These are phyloP conservation scores for Thalassarche chlororhynchos DNA, from an alignment of 2,113 vertebrate genomes.

Conservation along the genomic window DNA sequence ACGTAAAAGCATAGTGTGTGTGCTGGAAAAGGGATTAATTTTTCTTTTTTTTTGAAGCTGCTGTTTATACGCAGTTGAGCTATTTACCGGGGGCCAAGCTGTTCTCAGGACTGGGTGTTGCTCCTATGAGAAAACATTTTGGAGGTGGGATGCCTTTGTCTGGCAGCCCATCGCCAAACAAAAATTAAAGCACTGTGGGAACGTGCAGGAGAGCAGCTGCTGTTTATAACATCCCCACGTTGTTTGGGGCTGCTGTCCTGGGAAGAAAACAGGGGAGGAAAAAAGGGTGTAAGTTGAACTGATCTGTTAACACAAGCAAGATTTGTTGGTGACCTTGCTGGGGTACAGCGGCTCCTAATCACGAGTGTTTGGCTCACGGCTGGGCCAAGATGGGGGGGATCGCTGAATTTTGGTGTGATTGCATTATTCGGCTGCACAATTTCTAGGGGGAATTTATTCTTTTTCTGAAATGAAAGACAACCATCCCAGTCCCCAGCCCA, in stretches of 20 bases:
- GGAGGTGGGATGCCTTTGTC: background rate
- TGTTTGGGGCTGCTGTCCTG: slow-evolving; percentile 38
- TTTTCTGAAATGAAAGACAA: background rate
- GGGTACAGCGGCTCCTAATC: background rate
- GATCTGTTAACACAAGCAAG: background rate
- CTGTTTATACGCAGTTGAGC: background rate
- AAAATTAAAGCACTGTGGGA: background rate
- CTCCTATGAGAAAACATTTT: background rate
- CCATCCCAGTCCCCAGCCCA: background rate
- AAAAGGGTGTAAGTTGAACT: background rate
- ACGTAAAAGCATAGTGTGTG: background rate
- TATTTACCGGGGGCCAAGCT: background rate
- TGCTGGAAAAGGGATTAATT: background rate
- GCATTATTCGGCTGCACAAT: fast-evolving
- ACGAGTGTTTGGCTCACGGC: background rate
- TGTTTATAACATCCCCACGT: background rate
- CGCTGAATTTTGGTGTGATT: background rate
- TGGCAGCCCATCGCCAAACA: background rate
- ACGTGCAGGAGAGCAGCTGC: background rate
- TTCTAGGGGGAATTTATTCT: background rate
- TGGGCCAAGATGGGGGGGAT: background rate
- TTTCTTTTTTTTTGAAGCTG: background rate
- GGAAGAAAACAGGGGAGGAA: background rate
- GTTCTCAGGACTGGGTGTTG: background rate
- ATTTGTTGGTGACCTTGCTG: slow-evolving; percentile 13